phyloP scores from a whole-genome alignment of 1,140 invertebrate species.

The Medauroidea extradentata region DNA sequence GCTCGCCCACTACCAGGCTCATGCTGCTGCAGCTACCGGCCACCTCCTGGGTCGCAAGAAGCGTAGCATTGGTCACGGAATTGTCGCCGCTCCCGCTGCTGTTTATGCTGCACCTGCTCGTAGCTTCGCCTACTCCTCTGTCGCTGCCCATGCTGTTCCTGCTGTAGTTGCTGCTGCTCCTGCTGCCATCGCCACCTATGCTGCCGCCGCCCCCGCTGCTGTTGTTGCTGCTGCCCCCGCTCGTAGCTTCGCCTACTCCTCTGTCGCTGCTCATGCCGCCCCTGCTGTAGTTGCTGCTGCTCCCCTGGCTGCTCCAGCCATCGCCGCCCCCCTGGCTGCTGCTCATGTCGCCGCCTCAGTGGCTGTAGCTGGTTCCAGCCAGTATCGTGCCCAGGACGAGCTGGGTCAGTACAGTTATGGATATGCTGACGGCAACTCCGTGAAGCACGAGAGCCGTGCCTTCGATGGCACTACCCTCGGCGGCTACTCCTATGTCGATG shows the following conservation, averaged over 20 bases:
- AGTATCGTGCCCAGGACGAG: constrained; percentile 57
- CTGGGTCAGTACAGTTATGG: constrained; percentile 50
- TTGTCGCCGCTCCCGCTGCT: too few relatives aligned
- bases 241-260: too few relatives aligned
- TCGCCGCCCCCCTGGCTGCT: too few relatives aligned
- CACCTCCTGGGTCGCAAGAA: constrained; percentile 6
- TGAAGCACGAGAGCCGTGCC: constrained; percentile 24
- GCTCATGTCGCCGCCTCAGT: constrained; percentile 14
- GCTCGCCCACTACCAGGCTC: background rate
- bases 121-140: background rate
- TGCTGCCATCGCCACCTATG: background rate
- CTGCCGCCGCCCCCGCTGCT: background rate
- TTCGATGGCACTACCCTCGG: constrained; percentile 13
- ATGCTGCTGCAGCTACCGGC: background rate
- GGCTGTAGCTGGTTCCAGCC: constrained; percentile 34
- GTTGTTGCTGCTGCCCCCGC: background rate
- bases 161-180: background rate
- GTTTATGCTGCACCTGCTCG: too few relatives aligned
- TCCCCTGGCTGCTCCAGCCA: too few relatives aligned
- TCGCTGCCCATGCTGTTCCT: constrained; percentile 4
- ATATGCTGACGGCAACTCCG: constrained; percentile 25
- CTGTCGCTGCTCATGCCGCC: too few relatives aligned
- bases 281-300: too few relatives aligned
- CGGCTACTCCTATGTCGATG: constrained; percentile 28
- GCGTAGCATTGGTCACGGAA: background rate